These are phyloP conservation scores for Amazona guildingii DNA, from an alignment of 2,113 vertebrate species.

Conservation along the genomic window DNA sequence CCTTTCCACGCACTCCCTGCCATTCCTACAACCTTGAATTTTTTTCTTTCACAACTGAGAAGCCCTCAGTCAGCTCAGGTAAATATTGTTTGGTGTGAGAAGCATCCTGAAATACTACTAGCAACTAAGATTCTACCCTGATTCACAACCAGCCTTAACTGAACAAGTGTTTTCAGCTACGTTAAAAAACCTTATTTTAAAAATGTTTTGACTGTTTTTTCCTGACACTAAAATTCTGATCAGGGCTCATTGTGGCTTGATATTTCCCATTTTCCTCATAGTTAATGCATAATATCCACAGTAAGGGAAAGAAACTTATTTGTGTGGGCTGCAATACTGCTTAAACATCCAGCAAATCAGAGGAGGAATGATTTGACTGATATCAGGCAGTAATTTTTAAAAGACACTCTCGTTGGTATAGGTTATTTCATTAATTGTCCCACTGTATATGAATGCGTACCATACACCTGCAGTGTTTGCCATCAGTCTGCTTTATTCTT, in stretches of 20 bases:
- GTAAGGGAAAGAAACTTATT: background rate
- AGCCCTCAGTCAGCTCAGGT: background rate
- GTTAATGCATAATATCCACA: background rate
- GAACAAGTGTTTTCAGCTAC: background rate
- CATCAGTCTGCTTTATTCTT: background rate
- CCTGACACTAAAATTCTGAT: background rate
- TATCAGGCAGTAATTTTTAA: background rate
- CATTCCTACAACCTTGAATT: background rate
- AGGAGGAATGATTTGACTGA: background rate
- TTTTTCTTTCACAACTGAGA: background rate
- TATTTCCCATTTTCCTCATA: background rate
- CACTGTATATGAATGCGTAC: background rate
- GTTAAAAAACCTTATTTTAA: background rate
- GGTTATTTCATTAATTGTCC: background rate
- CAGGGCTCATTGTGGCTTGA: background rate
- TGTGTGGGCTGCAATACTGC: background rate
- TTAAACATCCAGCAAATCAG: background rate
- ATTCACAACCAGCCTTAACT: background rate
- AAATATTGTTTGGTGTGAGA: background rate
- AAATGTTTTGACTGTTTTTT: background rate
- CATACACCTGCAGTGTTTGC: background rate
- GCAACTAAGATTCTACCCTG: background rate
- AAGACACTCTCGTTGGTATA: background rate
- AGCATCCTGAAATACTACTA: background rate
- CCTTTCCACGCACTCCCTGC: background rate